Evolutionary conservation across 2,797 vertebrate species (phyloP).

Genomic region (Delichon dasypus): DNA sequence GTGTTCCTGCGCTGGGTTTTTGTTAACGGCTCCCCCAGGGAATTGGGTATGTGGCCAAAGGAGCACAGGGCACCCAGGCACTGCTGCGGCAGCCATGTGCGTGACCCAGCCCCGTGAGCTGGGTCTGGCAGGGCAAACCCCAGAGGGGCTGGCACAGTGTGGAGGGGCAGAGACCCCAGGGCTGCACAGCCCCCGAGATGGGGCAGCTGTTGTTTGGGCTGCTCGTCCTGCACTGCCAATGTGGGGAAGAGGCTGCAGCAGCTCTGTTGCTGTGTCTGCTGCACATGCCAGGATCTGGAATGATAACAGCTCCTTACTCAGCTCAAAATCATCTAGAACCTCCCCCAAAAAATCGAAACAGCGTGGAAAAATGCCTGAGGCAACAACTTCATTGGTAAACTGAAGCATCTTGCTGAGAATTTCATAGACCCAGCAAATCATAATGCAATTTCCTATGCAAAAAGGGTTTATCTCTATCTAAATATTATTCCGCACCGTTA

Average conservation of each 20-base stretch:
- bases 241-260: neutral
- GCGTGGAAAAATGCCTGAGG: conserved; percentile 64
- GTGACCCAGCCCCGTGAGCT: accelerated
- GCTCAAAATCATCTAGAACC: conserved; percentile 56
- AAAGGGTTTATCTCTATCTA: conserved; percentile 71
- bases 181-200: neutral
- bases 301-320: conserved; percentile 40
- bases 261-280: neutral
- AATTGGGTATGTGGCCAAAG: accelerated
- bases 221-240: neutral
- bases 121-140: neutral
- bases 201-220: neutral
- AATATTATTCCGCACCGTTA: conserved; percentile 72
- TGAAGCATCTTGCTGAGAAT: conserved; percentile 57
- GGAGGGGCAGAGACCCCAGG: neutral
- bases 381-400: conserved; percentile 67
- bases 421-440: conserved; percentile 52
- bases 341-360: conserved; percentile 39
- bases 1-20: accelerated
- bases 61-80: neutral
- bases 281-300: neutral
- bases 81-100: accelerated
- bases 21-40: neutral
- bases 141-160: accelerated
- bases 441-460: conserved; percentile 75